A percentile compares a stretch with the other conserved stretches of the same genome.
Conservation (phyloP, 2,888 invertebrate genomes). For the Epinotia nisella region DNA sequence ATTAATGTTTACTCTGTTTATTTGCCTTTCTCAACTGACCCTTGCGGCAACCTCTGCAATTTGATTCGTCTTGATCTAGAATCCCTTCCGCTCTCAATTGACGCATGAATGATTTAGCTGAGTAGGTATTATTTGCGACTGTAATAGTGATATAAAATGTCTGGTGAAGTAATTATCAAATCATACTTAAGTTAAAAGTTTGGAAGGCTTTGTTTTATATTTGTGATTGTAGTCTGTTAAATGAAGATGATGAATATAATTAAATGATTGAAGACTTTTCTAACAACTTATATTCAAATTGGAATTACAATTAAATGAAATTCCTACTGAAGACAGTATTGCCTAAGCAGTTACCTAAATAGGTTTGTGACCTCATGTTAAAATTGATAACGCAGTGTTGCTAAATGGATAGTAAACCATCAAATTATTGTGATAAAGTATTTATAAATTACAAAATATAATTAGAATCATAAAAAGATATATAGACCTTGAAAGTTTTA, state of each 20-base stretch:
- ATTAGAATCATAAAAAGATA: too few species aligned
- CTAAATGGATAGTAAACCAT: too few species aligned
- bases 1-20: not conserved
- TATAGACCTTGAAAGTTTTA: too few species aligned
- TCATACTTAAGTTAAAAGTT: not conserved
- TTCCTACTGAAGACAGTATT: not conserved
- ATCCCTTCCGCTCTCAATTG: too few species aligned
- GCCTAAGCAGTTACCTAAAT: too few species aligned
- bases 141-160: not conserved
- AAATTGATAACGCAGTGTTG: too few species aligned
- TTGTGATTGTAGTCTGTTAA: not conserved
- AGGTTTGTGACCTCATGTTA: too few species aligned
- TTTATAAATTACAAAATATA: too few species aligned
- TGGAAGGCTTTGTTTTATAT: not conserved
- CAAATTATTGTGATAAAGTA: too few species aligned
- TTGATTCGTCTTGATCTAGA: not conserved
- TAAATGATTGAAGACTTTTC: slow-evolving; percentile 17
- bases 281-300: slow-evolving; percentile 10
- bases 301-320: slow-evolving; percentile 17
- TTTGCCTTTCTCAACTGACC: not conserved
- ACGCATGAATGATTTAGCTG: too few species aligned
- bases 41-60: too few species aligned
- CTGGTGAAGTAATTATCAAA: not conserved
- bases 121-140: not conserved
- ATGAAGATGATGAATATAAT: too few species aligned